Conservation (phyloP, 2,888 invertebrate genomes). For the Drosophila tripunctata region DNA sequence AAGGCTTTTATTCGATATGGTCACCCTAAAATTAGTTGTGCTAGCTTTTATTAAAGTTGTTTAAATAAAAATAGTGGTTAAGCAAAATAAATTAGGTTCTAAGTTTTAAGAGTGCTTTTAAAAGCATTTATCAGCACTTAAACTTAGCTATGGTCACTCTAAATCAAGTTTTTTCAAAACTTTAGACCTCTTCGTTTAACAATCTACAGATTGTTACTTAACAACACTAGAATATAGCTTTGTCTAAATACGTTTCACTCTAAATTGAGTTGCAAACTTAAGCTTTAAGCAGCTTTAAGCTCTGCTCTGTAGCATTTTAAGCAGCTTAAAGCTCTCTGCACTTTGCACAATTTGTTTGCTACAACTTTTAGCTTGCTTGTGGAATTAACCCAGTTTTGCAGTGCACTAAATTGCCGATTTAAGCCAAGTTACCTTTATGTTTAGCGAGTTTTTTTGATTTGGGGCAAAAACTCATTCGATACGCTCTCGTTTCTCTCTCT, state of each 20-base stretch:
- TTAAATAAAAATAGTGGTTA: neutral
- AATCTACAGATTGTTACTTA: neutral
- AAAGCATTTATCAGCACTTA: neutral
- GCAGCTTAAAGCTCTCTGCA: slow-evolving; percentile 34
- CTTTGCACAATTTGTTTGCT: slow-evolving; percentile 11
- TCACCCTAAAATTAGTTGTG: neutral
- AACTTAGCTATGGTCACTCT: neutral
- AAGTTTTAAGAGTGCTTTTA: too few relatives aligned
- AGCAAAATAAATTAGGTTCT: too few relatives aligned
- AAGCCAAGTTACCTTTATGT: slow-evolving; percentile 26
- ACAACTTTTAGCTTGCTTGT: neutral
- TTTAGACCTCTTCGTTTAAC: neutral
- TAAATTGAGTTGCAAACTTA: neutral
- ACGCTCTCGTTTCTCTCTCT: slow-evolving; percentile 46
- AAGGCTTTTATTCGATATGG: too few relatives aligned
- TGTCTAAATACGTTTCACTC: neutral
- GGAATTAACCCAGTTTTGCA: slow-evolving; percentile 44
- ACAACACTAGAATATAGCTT: neutral
- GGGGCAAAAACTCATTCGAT: slow-evolving; percentile 46
- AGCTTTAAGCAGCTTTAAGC: slow-evolving; percentile 13
- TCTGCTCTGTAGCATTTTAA: slow-evolving; percentile 11
- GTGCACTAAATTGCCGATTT: slow-evolving; percentile 23
- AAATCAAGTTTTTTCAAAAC: neutral
- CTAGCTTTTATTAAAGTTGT: too few relatives aligned
- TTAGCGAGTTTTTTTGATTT: slow-evolving; percentile 12